Conservation (phyloP, 1,140 invertebrate species). For the Druon quercuslanigerum region DNA sequence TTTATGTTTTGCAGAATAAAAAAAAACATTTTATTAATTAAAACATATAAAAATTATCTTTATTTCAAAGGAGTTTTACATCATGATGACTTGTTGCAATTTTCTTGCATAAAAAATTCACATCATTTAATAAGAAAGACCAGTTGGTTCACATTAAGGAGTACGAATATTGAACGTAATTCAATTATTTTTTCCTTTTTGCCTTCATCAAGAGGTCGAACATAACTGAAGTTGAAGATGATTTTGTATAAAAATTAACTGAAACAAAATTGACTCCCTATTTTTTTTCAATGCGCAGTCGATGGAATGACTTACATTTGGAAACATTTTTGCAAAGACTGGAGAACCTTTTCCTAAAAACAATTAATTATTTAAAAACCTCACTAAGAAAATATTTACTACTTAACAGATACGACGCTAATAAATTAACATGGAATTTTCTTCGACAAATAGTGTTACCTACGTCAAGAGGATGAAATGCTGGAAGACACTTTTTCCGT, state of each 20-base stretch:
- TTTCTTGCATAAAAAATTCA: slow-evolving; percentile 75
- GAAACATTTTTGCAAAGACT: slow-evolving; percentile 63
- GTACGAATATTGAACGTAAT: no score
- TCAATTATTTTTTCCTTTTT: no score
- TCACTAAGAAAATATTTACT: slow-evolving; percentile 75
- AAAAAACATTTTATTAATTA: no score
- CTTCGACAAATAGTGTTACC: slow-evolving; percentile 72
- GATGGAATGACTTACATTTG: slow-evolving; percentile 61
- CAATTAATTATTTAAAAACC: slow-evolving; percentile 59
- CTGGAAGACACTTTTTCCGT: slow-evolving; percentile 78
- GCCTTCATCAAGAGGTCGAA: no score
- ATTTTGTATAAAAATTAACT: no score
- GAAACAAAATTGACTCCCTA: no score
- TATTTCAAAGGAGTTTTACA: slow-evolving; percentile 76
- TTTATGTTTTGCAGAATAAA: no score
- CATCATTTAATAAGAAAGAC: slow-evolving; percentile 53
- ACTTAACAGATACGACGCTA: slow-evolving; percentile 74
- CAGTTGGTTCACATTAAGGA: not conserved
- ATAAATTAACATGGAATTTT: slow-evolving; percentile 73
- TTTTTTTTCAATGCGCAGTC: slow-evolving; percentile 28
- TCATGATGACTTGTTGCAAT: slow-evolving; percentile 79
- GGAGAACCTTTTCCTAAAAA: slow-evolving; percentile 61
- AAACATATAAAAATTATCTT: not conserved
- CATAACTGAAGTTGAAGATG: no score
- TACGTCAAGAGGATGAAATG: slow-evolving; percentile 74